Evolutionary conservation across 2,888 invertebrate genomes (phyloP).

Genomic region (Drosophila mettleri): DNA sequence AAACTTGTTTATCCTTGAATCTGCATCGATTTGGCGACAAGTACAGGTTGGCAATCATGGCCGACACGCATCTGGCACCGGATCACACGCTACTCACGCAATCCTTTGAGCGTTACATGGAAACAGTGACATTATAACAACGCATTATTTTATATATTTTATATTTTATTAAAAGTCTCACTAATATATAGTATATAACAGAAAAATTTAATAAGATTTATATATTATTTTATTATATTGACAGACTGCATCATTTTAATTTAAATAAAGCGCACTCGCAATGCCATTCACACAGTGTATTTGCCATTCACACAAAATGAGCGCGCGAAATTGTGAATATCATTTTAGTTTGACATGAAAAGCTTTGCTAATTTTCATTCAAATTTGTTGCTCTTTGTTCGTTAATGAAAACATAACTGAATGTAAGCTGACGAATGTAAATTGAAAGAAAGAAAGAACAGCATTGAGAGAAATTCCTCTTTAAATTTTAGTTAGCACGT

Average conservation of each 20-base stretch:
- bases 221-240: too few relatives aligned
- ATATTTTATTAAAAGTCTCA: too few relatives aligned
- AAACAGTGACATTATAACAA: conserved; percentile 65
- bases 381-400: not conserved
- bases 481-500: conserved; percentile 5
- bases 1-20: conserved; percentile 84
- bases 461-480: not conserved
- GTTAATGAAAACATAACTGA: not conserved
- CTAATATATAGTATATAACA: not conserved
- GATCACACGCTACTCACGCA: conserved; percentile 82
- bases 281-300: not conserved
- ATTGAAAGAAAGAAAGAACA: not conserved
- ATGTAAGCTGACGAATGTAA: not conserved
- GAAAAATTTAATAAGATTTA: not conserved
- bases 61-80: conserved; percentile 84
- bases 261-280: not conserved
- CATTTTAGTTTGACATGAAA: conserved; percentile 3
- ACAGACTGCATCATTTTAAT: not conserved
- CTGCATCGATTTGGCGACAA: conserved; percentile 84
- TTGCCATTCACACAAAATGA: conserved; percentile 8
- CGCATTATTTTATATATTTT: not conserved
- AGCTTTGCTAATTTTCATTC: conserved; percentile 24
- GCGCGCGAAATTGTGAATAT: not conserved
- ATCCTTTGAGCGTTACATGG: conserved; percentile 83
- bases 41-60: conserved; percentile 83